Conservation (phyloP, 2,113 vertebrate genomes). For the Heloderma charlesbogerti region DNA sequence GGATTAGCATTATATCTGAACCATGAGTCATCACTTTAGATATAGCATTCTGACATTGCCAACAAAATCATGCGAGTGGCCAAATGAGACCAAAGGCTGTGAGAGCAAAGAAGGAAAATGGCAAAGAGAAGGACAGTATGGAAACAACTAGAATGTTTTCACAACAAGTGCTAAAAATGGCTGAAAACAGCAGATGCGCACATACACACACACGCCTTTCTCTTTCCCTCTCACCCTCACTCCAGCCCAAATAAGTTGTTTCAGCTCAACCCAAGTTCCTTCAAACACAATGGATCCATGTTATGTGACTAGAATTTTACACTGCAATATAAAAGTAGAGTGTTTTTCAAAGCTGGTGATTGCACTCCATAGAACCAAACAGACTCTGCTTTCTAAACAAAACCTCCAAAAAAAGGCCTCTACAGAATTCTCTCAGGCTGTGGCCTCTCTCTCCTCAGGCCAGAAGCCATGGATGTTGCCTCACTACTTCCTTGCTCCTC, state of each 20-base stretch:
- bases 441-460: too few species aligned
- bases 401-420: too few species aligned
- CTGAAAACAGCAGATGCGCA: neutral
- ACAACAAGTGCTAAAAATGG: neutral
- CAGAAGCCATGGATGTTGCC: too few species aligned
- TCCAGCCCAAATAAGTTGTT: neutral
- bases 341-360: neutral
- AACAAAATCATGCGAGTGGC: neutral
- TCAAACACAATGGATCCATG: neutral
- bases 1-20: neutral
- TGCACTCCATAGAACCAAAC: too few species aligned
- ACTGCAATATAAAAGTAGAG: neutral
- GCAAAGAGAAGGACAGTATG: neutral
- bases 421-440: too few species aligned
- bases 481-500: too few species aligned
- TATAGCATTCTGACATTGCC: neutral
- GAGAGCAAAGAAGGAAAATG: neutral
- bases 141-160: neutral
- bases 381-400: too few species aligned
- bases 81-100: neutral
- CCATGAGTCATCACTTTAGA: neutral
- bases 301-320: neutral
- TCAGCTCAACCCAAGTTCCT: neutral
- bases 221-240: neutral
- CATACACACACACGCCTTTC: too few species aligned